phyloP scores from a whole-genome alignment of 2,113 vertebrate genomes.

The Aegotheles bennettii region DNA sequence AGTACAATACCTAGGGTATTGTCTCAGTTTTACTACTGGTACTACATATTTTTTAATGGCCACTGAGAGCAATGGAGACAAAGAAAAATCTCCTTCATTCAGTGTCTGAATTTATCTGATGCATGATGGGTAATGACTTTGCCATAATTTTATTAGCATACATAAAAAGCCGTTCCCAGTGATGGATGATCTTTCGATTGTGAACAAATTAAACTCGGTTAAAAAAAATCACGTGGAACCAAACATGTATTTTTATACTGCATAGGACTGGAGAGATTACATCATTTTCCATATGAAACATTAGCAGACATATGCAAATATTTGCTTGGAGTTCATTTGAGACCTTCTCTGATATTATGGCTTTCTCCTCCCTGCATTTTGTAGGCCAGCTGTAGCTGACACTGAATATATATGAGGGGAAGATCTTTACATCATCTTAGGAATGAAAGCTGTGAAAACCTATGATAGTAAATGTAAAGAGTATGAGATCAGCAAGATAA shows the following conservation, averaged over 20 bases:
- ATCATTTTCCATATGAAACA: background rate
- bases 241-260: background rate
- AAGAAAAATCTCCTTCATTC: background rate
- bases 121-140: background rate
- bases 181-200: background rate
- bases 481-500: background rate
- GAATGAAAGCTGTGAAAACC: slow-evolving; percentile 14
- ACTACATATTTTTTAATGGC: background rate
- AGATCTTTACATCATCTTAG: background rate
- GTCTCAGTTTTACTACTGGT: background rate
- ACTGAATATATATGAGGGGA: background rate
- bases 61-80: background rate
- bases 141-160: background rate
- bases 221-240: background rate
- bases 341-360: background rate
- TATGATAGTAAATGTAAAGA: slow-evolving; percentile 24
- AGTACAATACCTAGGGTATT: background rate
- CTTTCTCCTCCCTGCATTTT: background rate
- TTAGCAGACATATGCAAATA: background rate
- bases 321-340: background rate
- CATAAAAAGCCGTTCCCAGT: background rate
- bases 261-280: background rate
- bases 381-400: background rate
- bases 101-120: background rate
- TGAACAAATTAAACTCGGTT: background rate